phyloP scores from a whole-genome alignment of 2,113 vertebrate species.

The Neopipo cinnamomea region DNA sequence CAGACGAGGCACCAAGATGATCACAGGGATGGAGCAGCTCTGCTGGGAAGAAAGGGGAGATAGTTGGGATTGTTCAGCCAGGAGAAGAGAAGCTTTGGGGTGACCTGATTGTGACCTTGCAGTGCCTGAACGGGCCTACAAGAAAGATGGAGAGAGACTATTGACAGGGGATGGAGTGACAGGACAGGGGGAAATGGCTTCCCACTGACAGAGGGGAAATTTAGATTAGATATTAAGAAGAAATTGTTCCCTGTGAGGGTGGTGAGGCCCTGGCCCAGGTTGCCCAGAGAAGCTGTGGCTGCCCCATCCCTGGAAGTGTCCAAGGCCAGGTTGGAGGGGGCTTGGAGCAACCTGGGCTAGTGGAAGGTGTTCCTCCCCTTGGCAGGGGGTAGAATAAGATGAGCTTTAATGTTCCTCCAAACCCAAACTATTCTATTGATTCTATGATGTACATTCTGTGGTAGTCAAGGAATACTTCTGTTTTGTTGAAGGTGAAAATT shows the following conservation, averaged over 20 bases:
- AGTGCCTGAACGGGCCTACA: not conserved
- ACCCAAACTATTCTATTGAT: not conserved
- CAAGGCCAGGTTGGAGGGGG: not conserved
- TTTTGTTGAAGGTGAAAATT: not conserved
- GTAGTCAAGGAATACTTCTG: not conserved
- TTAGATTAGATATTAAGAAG: fast-evolving
- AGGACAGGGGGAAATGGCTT: not conserved
- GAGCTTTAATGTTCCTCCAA: not conserved
- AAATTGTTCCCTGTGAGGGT: not conserved
- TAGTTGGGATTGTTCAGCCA: not conserved
- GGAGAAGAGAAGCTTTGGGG: not conserved
- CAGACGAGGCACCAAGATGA: not conserved
- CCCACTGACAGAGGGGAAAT: not conserved
- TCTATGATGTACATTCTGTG: not conserved
- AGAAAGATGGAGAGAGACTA: not conserved
- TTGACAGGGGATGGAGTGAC: not conserved
- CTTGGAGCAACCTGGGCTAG: not conserved
- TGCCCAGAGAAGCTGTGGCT: not conserved
- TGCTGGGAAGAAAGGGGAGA: not conserved
- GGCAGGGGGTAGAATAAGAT: fast-evolving
- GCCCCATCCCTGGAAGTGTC: not conserved
- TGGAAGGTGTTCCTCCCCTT: not conserved
- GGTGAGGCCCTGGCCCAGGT: not conserved
- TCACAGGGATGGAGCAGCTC: not conserved
- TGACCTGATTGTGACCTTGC: not conserved